Evolutionary conservation across 2,888 invertebrate genomes (phyloP).

Genomic region (Stenolophus ochropezus): DNA sequence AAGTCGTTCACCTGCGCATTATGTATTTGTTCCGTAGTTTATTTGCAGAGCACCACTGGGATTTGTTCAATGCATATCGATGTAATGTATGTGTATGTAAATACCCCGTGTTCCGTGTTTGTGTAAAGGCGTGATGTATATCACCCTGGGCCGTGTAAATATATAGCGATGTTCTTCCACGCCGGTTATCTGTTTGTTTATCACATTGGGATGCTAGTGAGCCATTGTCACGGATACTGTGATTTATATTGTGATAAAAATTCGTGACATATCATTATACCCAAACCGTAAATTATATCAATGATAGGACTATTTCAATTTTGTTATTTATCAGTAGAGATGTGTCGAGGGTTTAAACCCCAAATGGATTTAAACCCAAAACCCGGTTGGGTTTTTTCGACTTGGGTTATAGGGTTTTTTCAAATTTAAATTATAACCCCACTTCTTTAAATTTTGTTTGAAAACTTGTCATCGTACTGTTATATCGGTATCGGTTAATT

Average conservation of each 20-base stretch:
- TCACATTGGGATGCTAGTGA: neutral
- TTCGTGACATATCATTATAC: too few species aligned
- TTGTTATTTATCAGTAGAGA: too few species aligned
- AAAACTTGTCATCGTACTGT: too few species aligned
- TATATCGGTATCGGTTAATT: too few species aligned
- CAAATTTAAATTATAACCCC: too few species aligned
- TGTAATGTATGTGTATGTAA: constrained; percentile 40
- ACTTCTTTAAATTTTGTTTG: too few species aligned
- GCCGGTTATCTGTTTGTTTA: neutral
- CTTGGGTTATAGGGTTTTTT: too few species aligned
- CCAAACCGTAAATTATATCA: too few species aligned
- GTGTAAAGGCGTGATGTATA: constrained; percentile 7
- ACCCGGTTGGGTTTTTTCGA: too few species aligned
- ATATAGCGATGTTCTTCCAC: neutral
- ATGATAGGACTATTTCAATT: too few species aligned
- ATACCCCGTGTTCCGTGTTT: constrained; percentile 20
- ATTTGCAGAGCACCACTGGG: constrained; percentile 17
- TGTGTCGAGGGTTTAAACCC: too few species aligned
- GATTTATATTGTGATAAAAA: neutral
- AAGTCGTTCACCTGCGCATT: neutral
- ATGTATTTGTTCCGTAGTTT: neutral
- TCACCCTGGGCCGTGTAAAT: neutral
- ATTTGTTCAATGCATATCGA: constrained; percentile 37
- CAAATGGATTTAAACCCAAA: too few species aligned
- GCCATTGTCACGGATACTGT: neutral